These are phyloP conservation scores for Passer montanus DNA, from an alignment of 2,113 vertebrate genomes.

Conservation along the genomic window DNA sequence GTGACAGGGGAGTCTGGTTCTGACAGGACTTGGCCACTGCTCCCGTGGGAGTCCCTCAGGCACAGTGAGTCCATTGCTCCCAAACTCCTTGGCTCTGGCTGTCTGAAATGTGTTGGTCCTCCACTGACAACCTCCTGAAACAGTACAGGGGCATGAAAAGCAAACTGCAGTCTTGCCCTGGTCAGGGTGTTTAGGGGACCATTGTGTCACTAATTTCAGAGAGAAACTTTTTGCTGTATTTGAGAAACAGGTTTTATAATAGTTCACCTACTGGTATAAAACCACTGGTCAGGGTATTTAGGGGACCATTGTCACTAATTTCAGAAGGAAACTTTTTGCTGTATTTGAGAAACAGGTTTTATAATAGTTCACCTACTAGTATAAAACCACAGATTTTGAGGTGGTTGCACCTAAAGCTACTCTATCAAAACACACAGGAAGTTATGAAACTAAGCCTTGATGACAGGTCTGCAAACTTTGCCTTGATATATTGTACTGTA, in stretches of 20 bases:
- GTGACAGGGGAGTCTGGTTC: not conserved
- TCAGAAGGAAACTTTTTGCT: not conserved
- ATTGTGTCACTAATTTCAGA: not conserved
- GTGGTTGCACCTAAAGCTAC: not conserved
- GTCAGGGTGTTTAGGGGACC: not conserved
- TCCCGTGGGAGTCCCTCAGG: not conserved
- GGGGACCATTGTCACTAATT: not conserved
- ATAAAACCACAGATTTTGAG: not conserved
- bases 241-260: not conserved
- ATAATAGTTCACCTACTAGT: not conserved
- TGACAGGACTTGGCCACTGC: not conserved
- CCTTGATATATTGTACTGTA: not conserved
- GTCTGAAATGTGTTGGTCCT: not conserved
- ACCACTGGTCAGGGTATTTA: not conserved
- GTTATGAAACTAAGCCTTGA: not conserved
- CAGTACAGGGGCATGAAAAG: not conserved
- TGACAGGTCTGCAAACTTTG: not conserved
- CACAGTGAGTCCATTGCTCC: not conserved
- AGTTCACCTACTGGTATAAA: not conserved
- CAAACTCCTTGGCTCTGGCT: fast-evolving
- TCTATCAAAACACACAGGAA: not conserved
- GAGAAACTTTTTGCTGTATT: not conserved
- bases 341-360: not conserved
- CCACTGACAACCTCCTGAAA: not conserved
- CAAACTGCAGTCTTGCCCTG: not conserved